These are phyloP conservation scores for Tolmerus cingulatus DNA, from an alignment of 2,888 invertebrate species.

Conservation along the genomic window DNA sequence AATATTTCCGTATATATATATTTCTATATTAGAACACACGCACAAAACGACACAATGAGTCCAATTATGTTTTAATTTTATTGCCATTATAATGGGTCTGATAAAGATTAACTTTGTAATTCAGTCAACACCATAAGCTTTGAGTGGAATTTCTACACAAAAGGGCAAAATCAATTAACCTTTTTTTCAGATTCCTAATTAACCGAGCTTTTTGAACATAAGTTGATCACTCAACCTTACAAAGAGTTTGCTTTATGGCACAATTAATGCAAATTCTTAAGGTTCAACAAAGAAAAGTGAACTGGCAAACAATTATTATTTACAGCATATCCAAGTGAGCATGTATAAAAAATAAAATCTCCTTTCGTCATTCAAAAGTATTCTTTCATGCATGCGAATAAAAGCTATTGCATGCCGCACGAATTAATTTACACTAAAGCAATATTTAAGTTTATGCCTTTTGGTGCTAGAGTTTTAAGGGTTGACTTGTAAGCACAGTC, in stretches of 20 bases:
- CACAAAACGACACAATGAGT: too few species aligned
- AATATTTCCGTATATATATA: too few species aligned
- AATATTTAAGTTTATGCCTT: not conserved
- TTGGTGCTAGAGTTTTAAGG: slow-evolving; percentile 19
- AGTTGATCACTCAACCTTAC: not conserved
- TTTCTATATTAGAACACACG: too few species aligned
- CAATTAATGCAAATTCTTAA: not conserved
- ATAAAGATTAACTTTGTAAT: too few species aligned
- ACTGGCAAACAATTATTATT: not conserved
- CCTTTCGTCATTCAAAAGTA: not conserved
- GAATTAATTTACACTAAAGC: not conserved
- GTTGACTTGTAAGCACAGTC: not conserved
- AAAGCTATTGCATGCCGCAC: not conserved
- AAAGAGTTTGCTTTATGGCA: not conserved
- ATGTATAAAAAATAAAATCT: not conserved
- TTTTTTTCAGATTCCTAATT: too few species aligned
- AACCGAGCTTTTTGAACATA: not conserved
- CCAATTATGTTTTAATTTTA: too few species aligned
- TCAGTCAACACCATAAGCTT: too few species aligned
- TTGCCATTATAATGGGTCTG: too few species aligned
- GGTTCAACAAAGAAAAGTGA: not conserved
- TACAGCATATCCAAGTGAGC: not conserved
- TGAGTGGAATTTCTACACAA: too few species aligned
- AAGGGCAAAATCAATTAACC: too few species aligned
- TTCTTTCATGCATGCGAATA: not conserved